Evolutionary conservation across 1,140 invertebrate species (phyloP), one percentile per base, ranked within the genome.

Genomic region (Caenorhabditis inopinata): DNA sequence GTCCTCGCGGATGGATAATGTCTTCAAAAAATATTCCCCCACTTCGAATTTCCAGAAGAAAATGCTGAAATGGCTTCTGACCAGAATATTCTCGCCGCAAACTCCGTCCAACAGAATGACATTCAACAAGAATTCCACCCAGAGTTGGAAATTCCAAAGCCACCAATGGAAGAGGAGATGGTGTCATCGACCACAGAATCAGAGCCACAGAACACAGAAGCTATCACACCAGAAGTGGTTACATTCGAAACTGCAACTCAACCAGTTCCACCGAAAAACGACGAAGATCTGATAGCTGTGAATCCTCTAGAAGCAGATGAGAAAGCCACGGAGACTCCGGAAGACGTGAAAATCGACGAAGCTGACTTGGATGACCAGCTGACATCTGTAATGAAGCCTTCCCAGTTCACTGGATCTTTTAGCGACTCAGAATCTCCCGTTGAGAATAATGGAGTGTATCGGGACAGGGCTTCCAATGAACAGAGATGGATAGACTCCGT

Each of bases 381-480:
- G n/a, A 68, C 35, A 16, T 38, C 58, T 11, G 58, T 68, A 0
- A 68, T 68, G 58, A 32, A 68, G 38, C 58, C 58, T 3, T 68
- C 58, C 6, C 58, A 68, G n/a, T 68, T 68, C 58, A 68, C 58
- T 6, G 58, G 58, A 21, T 68, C 58, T 6, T 68, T 68, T 16
- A 21, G 32, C 21, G 58, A 68, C 21, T 62, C 53, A 32, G 53
- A 62, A 2, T 6, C 53, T 62, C 58, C 35, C 35, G 38, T 68
- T 16, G 58, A 68, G 35, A 68, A 68, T 68, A 68, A 68, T 38
- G 58, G 58, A 7, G 58, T 68, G 3, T 38, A 38, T 21, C 2
- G 58, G 23, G 58, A 68, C 12, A 68, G 38, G 58, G 38, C 25
- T 11, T 68, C 58, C 4, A 38, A 14, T 9, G 58, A 68, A 21